Evolutionary conservation across 30 jellyfish, hydroid and myxozoan species (phyloP).

Genomic region (Turritopsis dohrnii): DNA sequence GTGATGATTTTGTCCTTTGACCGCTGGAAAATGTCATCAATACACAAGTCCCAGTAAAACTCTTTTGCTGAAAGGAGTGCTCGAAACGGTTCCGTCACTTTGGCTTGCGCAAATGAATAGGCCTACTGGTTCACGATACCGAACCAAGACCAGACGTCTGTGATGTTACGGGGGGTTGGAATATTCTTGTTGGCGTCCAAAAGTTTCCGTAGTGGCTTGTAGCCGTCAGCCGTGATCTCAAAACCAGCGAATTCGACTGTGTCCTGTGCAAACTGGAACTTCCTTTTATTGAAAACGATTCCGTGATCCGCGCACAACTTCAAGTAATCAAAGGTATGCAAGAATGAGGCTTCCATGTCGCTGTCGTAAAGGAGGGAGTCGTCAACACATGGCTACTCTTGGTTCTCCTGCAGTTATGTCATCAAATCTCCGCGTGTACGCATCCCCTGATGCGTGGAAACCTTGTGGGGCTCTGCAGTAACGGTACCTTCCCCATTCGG

Average conservation of each 20-base stretch:
- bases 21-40: conserved; percentile 6
- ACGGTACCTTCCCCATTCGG: conserved; percentile 59
- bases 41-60: conserved; percentile 19
- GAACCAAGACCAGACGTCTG: conserved; percentile 60
- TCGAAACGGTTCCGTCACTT: conserved; percentile 42
- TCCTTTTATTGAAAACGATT: conserved; percentile 27
- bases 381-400: conserved; percentile 33
- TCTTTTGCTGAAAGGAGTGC: background rate
- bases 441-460: conserved; percentile 58
- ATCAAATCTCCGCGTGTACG: conserved; percentile 47
- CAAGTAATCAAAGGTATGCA: conserved; percentile 42
- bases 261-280: conserved; percentile 33
- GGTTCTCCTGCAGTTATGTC: conserved; percentile 7
- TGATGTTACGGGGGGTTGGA: conserved; percentile 2
- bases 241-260: conserved; percentile 59
- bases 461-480: conserved; percentile 49
- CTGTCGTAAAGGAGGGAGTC: conserved; percentile 39
- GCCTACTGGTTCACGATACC: conserved; percentile 52
- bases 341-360: conserved; percentile 22
- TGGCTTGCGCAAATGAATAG: conserved; percentile 32
- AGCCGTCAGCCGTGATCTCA: conserved; percentile 36
- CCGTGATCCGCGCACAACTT: conserved; percentile 30
- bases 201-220: conserved; percentile 22
- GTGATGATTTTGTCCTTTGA: conserved; percentile 18
- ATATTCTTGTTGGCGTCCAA: conserved; percentile 4